phyloP scores from a whole-genome alignment of 2,888 invertebrate species.

The Cephus runcator region DNA sequence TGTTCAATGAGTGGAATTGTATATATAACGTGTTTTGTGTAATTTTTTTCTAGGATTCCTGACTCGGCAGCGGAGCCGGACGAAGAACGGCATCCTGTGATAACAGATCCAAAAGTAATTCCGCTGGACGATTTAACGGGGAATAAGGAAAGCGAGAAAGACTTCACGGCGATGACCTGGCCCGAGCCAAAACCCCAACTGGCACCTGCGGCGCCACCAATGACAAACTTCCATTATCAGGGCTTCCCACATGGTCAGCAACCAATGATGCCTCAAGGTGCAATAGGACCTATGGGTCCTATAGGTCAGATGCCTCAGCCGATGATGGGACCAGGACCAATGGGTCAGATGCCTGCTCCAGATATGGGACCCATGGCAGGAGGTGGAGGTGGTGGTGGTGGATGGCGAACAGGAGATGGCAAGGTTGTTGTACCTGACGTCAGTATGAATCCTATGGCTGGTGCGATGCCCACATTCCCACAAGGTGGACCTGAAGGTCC shows the following conservation, averaged over 20 bases:
- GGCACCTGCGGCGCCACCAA: constrained; percentile 52
- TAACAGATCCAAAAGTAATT: constrained; percentile 83
- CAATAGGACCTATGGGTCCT: constrained; percentile 32
- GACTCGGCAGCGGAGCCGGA: constrained; percentile 91
- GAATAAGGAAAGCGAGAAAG: constrained; percentile 82
- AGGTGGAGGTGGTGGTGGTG: constrained; percentile 64
- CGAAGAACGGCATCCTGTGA: constrained; percentile 76
- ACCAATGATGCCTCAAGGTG: constrained; percentile 40
- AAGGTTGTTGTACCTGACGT: constrained; percentile 64
- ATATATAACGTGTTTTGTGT: not conserved
- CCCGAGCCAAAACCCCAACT: constrained; percentile 84
- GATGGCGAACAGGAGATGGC: constrained; percentile 68
- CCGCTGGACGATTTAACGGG: constrained; percentile 90
- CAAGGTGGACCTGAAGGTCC: constrained; percentile 43
- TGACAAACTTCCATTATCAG: constrained; percentile 32
- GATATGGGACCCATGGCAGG: constrained; percentile 42
- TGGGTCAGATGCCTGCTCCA: constrained; percentile 62
- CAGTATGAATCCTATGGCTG: constrained; percentile 51
- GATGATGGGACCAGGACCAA: constrained; percentile 46
- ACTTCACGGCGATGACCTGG: constrained; percentile 82
- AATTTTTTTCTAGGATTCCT: constrained; percentile 72
- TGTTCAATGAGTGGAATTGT: not conserved
- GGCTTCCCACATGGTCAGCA: constrained; percentile 62
- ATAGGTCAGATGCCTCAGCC: constrained; percentile 35
- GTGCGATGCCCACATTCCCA: constrained; percentile 43